A percentile compares a stretch with the other conserved stretches of the same genome.
phyloP scores from a whole-genome alignment of 2,797 vertebrate genomes.

The Centroberyx gerrardi region DNA sequence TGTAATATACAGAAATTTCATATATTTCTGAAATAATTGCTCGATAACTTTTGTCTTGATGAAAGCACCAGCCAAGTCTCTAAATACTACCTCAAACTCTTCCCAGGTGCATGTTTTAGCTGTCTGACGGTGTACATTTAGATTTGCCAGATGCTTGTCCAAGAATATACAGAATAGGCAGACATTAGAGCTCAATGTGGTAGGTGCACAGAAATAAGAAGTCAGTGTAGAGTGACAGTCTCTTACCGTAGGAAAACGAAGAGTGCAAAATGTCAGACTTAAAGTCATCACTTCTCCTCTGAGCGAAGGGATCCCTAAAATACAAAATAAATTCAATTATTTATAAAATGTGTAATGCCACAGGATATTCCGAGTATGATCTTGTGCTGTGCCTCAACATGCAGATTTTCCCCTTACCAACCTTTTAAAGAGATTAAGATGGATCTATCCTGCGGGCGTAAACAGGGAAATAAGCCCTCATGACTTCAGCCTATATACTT shows the following conservation, averaged over 20 bases:
- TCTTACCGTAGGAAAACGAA: constrained; percentile 78
- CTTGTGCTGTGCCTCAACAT: constrained; percentile 12
- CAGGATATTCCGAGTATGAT: constrained; percentile 23
- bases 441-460: constrained; percentile 10
- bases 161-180: constrained; percentile 3
- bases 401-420: constrained; percentile 11
- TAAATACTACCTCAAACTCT: no score
- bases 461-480: constrained; percentile 19
- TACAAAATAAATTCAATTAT: constrained; percentile 45
- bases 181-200: background rate
- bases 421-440: constrained; percentile 35
- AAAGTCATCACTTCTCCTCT: constrained; percentile 71
- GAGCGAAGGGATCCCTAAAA: constrained; percentile 81
- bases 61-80: background rate
- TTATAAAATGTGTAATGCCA: constrained; percentile 6
- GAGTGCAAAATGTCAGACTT: constrained; percentile 66
- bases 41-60: background rate
- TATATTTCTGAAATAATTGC: background rate
- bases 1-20: background rate
- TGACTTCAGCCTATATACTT: constrained; percentile 1
- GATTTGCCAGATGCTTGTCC: background rate
- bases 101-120: no score
- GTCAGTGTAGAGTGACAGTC: background rate
- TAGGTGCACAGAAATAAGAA: background rate
- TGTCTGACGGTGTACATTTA: background rate